These are phyloP conservation scores for Podabrus alpinus DNA, from an alignment of 2,888 invertebrate genomes.

Conservation along the genomic window DNA sequence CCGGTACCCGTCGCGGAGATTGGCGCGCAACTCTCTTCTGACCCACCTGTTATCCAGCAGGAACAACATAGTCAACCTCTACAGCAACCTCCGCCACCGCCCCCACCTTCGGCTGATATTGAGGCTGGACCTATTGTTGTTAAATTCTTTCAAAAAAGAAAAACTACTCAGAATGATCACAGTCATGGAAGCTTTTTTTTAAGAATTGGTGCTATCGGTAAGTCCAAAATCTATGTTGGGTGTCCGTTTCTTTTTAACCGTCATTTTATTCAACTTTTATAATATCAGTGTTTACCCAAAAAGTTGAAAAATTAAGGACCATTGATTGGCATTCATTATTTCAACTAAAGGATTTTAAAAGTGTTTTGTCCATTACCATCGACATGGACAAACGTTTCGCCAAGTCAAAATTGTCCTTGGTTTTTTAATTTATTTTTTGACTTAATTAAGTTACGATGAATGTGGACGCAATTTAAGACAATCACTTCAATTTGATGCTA, in stretches of 20 bases:
- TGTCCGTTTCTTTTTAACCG: neutral
- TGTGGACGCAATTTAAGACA: neutral
- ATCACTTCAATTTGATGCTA: neutral
- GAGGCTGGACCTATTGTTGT: slow-evolving; percentile 67
- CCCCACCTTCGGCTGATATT: slow-evolving; percentile 62
- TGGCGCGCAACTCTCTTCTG: slow-evolving; percentile 47
- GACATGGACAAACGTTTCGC: too few species aligned
- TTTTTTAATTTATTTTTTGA: neutral
- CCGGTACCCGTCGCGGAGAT: slow-evolving; percentile 55
- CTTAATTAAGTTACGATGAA: neutral
- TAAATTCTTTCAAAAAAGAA: slow-evolving; percentile 73
- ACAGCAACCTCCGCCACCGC: slow-evolving; percentile 65
- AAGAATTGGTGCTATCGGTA: slow-evolving; percentile 91
- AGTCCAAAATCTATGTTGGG: slow-evolving; percentile 39
- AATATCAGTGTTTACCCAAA: neutral
- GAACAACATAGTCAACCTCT: slow-evolving; percentile 49
- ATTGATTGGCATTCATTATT: neutral
- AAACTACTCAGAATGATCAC: slow-evolving; percentile 88
- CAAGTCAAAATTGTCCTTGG: neutral
- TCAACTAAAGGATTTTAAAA: neutral
- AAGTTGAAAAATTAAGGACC: neutral
- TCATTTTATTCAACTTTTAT: neutral
- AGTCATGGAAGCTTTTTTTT: slow-evolving; percentile 93
- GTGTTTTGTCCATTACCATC: too few species aligned
- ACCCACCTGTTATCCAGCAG: slow-evolving; percentile 46